Conservation (phyloP, 2,888 invertebrate species). For the Rhagonycha lutea region DNA sequence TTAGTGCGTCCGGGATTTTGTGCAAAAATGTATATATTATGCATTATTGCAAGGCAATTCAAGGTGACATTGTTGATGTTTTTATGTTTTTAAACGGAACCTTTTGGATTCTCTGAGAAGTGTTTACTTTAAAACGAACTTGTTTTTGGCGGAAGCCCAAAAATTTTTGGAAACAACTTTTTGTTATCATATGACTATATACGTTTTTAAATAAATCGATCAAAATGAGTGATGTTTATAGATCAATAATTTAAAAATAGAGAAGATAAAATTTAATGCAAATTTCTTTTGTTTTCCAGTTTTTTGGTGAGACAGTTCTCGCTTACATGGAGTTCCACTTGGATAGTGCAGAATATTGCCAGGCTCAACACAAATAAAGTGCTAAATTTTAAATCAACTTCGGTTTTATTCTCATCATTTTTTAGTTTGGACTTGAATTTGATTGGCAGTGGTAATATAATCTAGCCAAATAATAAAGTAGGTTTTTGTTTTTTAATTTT, state of each 20-base stretch:
- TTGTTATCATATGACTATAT: conserved; percentile 24
- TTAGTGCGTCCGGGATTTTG: neutral
- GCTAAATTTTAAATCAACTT: conserved; percentile 17
- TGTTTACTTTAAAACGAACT: conserved; percentile 24
- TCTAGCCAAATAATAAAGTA: conserved; percentile 48
- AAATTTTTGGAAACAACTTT: conserved; percentile 21
- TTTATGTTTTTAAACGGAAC: conserved; percentile 4
- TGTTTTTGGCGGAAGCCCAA: conserved; percentile 20
- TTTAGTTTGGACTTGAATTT: conserved; percentile 23
- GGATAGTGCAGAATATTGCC: conserved; percentile 98
- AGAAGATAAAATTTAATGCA: neutral
- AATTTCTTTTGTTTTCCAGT: conserved; percentile 63
- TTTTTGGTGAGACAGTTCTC: conserved; percentile 86
- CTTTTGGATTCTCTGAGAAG: conserved; percentile 8
- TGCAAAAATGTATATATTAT: neutral
- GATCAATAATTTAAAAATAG: neutral
- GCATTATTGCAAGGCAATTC: conserved; percentile 7
- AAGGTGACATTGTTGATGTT: conserved; percentile 28
- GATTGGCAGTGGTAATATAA: conserved; percentile 46
- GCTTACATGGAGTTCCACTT: conserved; percentile 98
- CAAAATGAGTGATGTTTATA: neutral
- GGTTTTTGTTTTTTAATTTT: conserved; percentile 6
- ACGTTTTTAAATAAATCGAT: conserved; percentile 9
- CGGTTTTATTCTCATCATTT: conserved; percentile 22
- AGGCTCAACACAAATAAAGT: conserved; percentile 95